Percentiles rank a stretch among this genome's conserved stretches.
Evolutionary conservation across 1,140 invertebrate genomes (phyloP).

Genomic region (Gryon sp.): DNA sequence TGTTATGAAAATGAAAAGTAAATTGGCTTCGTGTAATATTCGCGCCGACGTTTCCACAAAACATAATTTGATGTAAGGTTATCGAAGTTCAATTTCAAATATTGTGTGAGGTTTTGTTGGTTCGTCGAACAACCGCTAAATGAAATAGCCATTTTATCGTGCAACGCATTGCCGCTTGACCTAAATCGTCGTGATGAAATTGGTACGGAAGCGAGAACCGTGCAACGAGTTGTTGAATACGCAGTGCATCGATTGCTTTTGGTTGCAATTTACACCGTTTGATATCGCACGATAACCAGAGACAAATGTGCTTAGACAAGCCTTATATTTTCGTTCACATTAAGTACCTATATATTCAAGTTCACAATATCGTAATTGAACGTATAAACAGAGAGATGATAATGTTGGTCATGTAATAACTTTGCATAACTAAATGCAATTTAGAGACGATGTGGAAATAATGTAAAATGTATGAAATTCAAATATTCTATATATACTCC

Average conservation of each 20-base stretch:
- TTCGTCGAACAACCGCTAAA: constrained; percentile 56
- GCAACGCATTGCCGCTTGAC: constrained; percentile 56
- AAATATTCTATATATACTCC: too few relatives aligned
- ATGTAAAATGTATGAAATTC: too few relatives aligned
- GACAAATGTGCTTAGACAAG: constrained; percentile 39
- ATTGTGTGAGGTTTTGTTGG: constrained; percentile 48
- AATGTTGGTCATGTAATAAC: neutral
- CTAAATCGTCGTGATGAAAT: constrained; percentile 68
- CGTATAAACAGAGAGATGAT: constrained; percentile 1
- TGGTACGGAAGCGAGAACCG: constrained; percentile 59
- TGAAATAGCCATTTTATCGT: constrained; percentile 67
- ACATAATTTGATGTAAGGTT: constrained; percentile 49
- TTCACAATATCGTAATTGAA: constrained; percentile 3
- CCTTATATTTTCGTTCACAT: constrained; percentile 17
- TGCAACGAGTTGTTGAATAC: constrained; percentile 66
- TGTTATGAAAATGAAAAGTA: constrained; percentile 7
- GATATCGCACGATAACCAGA: constrained; percentile 49
- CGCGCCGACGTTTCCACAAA: constrained; percentile 19
- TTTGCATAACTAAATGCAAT: too few relatives aligned
- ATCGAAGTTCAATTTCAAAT: constrained; percentile 51
- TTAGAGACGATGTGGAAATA: too few relatives aligned
- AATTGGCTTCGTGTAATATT: constrained; percentile 24
- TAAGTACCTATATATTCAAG: constrained; percentile 16
- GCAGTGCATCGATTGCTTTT: constrained; percentile 68
- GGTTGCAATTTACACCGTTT: constrained; percentile 68